Base-by-base conservation (phyloP, 2,113 vertebrate species). In the Carollia perspicillata region DNA sequence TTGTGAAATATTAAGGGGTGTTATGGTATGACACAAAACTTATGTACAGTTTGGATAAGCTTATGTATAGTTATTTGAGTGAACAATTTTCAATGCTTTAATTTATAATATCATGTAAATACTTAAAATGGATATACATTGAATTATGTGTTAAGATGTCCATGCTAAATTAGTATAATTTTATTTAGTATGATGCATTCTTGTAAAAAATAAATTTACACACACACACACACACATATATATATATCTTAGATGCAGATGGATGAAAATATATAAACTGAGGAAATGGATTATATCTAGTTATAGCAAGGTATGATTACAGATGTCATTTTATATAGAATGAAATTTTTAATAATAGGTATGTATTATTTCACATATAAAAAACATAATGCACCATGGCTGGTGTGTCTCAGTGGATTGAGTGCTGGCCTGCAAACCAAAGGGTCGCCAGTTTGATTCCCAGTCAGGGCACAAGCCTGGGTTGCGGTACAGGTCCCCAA, bases 121-220 rank as follows among this genome's bases (percentile, higher is more conserved):
- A 80, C 51, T 90, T 93, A 78, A 96, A 42, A 84, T 26, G 3
- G 5, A 30, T 89, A 49, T 65, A n/a, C 40, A 72, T 35, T 90
- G 13, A 53, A 93, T 66, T 55, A 93, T 63, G 28, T 71, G 22
- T 55, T 79, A 92, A 88, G 18, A 53, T 93, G n/a, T 69, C 33
- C 47, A 80, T 75, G 87, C 11, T 79, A 94, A 83, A 80, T 49
- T 89, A 93, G 18, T 66, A 84, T 63, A 79, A 71, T 18, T 95
- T 28, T 90, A 87, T 35, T 68, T 60, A 89, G n/a, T 66, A 69
- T 47, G 35, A 93, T 18, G 80, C 3, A 92, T 55, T 86, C n/a
- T 83, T 65, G 3, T 53, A 81, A 74, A 96, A 88, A 83, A 72
- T 63, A 81, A 40, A 93, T 89, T 79, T 66, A 68, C 22, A 83